Percentiles rank a stretch among this genome's conserved stretches.
Conservation (phyloP, 2,113 vertebrate species). For the Polyodon spathula region DNA sequence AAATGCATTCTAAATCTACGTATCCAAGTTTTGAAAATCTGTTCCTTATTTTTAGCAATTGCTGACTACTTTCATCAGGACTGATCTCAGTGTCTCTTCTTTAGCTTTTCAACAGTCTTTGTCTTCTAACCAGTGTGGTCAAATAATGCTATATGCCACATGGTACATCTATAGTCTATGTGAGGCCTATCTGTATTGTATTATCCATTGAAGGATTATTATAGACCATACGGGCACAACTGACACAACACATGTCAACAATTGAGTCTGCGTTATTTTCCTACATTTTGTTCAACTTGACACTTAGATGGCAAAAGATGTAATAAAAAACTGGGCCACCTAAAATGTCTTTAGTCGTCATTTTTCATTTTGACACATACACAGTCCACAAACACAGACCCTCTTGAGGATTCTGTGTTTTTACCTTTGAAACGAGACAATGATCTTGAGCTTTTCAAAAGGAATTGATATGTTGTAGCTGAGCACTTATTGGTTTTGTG, state of each 20-base stretch:
- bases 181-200: too few relatives aligned
- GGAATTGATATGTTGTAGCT: constrained; percentile 21
- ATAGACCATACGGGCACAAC: background rate
- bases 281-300: constrained; percentile 9
- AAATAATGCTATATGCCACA: too few relatives aligned
- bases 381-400: constrained; percentile 5
- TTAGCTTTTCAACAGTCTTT: too few relatives aligned
- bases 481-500: constrained; percentile 24
- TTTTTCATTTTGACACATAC: constrained; percentile 13
- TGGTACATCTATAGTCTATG: too few relatives aligned
- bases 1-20: too few relatives aligned
- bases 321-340: constrained; percentile 10
- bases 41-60: too few relatives aligned
- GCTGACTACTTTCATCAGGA: too few relatives aligned
- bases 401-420: constrained; percentile 3
- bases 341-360: background rate
- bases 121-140: too few relatives aligned
- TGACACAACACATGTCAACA: constrained; percentile 6
- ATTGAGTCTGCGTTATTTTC: constrained; percentile 13
- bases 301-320: constrained; percentile 15
- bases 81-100: too few relatives aligned
- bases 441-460: constrained; percentile 16
- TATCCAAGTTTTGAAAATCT: too few relatives aligned
- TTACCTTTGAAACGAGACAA: constrained; percentile 12
- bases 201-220: background rate